A percentile compares a stretch with the other conserved stretches of the same genome.
phyloP scores from a whole-genome alignment of 2,113 vertebrate species.

The Lophius piscatorius region DNA sequence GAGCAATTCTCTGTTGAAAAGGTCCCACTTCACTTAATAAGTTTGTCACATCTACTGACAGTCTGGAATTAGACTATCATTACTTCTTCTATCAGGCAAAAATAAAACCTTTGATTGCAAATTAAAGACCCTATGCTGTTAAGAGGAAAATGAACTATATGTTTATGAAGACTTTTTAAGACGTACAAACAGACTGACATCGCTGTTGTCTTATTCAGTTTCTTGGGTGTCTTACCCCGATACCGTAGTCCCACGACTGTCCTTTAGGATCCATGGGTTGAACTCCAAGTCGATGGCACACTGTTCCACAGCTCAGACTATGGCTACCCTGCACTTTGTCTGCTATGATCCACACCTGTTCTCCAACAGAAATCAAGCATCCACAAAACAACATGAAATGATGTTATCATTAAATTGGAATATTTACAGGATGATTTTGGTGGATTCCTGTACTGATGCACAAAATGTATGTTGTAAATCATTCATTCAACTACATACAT shows the following conservation, averaged over 20 bases:
- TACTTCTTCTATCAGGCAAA: background rate
- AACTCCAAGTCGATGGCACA: slow-evolving; percentile 89
- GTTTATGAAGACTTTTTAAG: background rate
- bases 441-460: background rate
- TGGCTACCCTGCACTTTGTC: slow-evolving; percentile 96
- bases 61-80: background rate
- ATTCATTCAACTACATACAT: background rate
- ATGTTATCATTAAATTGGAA: background rate
- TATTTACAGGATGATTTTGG: background rate
- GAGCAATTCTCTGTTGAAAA: too few species aligned
- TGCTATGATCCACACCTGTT: slow-evolving; percentile 97
- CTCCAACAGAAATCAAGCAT: background rate
- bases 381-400: background rate
- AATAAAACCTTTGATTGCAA: background rate
- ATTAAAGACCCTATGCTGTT: too few species aligned
- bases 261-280: slow-evolving; percentile 88
- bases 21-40: too few species aligned
- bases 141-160: background rate
- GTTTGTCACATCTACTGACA: too few species aligned
- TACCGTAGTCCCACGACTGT: slow-evolving; percentile 94
- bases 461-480: background rate
- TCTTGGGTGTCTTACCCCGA: slow-evolving; percentile 85
- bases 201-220: too few species aligned
- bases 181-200: too few species aligned
- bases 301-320: slow-evolving; percentile 92